phyloP scores from a whole-genome alignment of 1,140 invertebrate genomes.

The Calephelis nemesis region DNA sequence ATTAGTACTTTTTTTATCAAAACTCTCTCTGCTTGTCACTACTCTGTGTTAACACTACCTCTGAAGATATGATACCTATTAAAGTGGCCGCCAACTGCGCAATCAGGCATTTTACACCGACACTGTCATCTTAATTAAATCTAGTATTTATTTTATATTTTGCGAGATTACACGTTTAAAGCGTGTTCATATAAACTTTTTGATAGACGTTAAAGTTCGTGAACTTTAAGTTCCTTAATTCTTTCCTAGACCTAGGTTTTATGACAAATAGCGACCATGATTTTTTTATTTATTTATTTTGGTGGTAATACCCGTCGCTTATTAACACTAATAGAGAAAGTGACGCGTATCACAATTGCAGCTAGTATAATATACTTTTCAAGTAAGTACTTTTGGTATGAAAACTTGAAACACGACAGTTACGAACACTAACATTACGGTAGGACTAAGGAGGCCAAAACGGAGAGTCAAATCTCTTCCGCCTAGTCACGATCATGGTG shows the following conservation, averaged over 20 bases:
- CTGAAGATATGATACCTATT: slow-evolving; percentile 59
- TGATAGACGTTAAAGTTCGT: background rate
- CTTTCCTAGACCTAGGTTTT: background rate
- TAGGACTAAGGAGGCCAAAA: too few relatives aligned
- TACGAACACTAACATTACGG: too few relatives aligned
- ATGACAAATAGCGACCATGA: background rate
- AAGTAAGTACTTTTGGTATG: too few relatives aligned
- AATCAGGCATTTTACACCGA: slow-evolving; percentile 56
- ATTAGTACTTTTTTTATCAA: background rate
- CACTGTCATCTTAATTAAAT: slow-evolving; percentile 70
- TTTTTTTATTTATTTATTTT: too few relatives aligned
- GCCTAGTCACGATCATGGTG: too few relatives aligned
- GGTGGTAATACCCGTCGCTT: too few relatives aligned
- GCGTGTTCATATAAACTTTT: background rate
- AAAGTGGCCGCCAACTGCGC: slow-evolving; percentile 56
- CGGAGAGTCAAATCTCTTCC: too few relatives aligned
- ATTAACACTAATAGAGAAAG: too few relatives aligned
- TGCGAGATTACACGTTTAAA: slow-evolving; percentile 23
- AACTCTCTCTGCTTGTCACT: slow-evolving; percentile 26
- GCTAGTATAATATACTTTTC: too few relatives aligned
- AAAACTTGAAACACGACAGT: too few relatives aligned
- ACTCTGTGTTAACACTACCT: slow-evolving; percentile 42
- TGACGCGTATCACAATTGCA: too few relatives aligned
- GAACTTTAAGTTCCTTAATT: background rate
- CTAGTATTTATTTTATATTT: slow-evolving; percentile 48